Evolutionary conservation across 1,140 invertebrate genomes (phyloP), one percentile per base, ranked within the genome.

Genomic region (Neoseiulus cucumeris): DNA sequence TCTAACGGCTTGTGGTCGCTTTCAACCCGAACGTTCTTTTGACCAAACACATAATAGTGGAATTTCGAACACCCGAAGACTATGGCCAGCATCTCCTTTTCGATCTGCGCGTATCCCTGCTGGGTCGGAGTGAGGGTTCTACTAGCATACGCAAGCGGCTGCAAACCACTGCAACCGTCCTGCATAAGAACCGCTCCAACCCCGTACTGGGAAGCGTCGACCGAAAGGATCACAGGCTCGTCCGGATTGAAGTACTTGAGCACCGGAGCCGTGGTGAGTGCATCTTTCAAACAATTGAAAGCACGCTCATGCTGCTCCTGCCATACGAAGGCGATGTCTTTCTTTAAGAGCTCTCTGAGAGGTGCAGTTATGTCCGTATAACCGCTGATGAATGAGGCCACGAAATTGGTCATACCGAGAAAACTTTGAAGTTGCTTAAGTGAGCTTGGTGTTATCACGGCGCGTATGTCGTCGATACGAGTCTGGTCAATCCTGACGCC

Each of bases 171-270:
- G 4, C 9, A 39, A 39, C 67, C 69, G 51, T 74, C 69, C 68
- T 81, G 78, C 7, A 77, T 30, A 1, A 79, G 30, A 9, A 74
- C 72, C 28, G 73, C 73, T 7, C 75, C 76, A 29, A 79, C 66
- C 0, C 74, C 77, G 33, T 71, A 20, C 47, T 73, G 64, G 20
- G 71, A 74, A 5, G 73, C 72, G 70, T 80, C 78, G 4, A 72
- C 71, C 45, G 64, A 64, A 28, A 64, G 1, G 7, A 7, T 2
- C 1, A 73, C 67, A 6, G 65, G 67, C 65, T 72, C 71, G 14
- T 71, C 68, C 22, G 44, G n/a, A 64, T 76, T 68, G 70, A 71
- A 76, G 64, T 70, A 72, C 42, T 66, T 39, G 7, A 75, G 69
- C 7, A 75, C 68, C 25, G 39, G 66, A n/a, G 64, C 41, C 7